Evolutionary conservation across 1,140 invertebrate species (phyloP), one percentile per base, ranked within the genome.

Genomic region (Aphelinus certus): DNA sequence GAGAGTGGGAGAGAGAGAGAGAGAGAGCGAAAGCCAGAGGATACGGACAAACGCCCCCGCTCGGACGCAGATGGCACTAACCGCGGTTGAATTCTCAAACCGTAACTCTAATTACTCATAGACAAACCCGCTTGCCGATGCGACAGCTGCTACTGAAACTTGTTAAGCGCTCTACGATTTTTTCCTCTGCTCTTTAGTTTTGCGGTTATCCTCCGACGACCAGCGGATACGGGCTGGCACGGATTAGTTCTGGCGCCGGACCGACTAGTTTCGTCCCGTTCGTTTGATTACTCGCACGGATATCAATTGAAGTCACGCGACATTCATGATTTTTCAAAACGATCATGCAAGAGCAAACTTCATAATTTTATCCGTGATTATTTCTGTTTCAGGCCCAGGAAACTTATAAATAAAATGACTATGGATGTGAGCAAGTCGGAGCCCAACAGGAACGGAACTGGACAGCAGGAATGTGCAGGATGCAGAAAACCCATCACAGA

Each of bases 401-500:
- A 75, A 66, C 56, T 49, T 61, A 76, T 61, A 48, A 61, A 75
- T 57, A 73, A 73, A 77, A 73, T 77, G 71, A 89, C 88, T 83
- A 90, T 90, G 89, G 89, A 90, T 83, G 87, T 89, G 69, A 87
- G 81, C 75, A 90, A 90, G 81, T 85, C 85, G 48, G 89, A 90
- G 77, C 80, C 86, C 42, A 84, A 81, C 47, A 86, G 85, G 68
- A 83, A 85, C 79, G 83, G 87, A 78, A 79, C 79, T 63, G 80
- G 72, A 78, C 87, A 83, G 55, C 89, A 93, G 76, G 92, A 94
- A 76, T 95, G 93, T 83, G 93, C 93, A 0, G 93, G 93, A 55
- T 95, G 93, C 79, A 92, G 93, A 7, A 94, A 94, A 84, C 84
- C 89, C 60, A 94, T 94, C 84, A 93, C 92, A 1, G 93, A 95